Evolutionary conservation across 2,888 invertebrate species (phyloP).

Genomic region (Lordiphosa fenestrarum): DNA sequence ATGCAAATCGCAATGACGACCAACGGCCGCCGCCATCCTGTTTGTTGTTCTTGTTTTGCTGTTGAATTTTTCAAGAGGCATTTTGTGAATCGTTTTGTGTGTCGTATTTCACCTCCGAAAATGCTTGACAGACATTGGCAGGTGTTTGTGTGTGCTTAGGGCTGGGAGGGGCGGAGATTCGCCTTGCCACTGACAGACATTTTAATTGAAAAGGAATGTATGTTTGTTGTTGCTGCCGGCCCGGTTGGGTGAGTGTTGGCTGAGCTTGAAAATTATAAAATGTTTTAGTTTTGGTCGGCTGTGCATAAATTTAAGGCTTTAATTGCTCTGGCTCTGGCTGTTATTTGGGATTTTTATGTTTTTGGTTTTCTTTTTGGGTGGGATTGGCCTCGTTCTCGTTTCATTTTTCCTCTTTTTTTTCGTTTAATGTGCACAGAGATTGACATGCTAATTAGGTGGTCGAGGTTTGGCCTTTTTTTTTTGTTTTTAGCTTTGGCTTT

Average conservation of each 20-base stretch:
- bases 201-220: constrained; percentile 67
- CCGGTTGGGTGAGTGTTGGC: constrained; percentile 11
- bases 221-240: constrained; percentile 24
- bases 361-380: constrained; percentile 1
- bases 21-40: constrained; percentile 26
- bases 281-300: constrained; percentile 40
- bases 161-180: neutral
- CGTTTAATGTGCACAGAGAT: constrained; percentile 24
- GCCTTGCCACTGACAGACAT: constrained; percentile 51
- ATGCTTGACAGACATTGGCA: constrained; percentile 54
- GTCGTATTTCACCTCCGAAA: neutral
- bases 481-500: constrained; percentile 18
- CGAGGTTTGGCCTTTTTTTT: constrained; percentile 29
- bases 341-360: neutral
- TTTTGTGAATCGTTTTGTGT: constrained; percentile 63
- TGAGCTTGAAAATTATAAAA: constrained; percentile 42
- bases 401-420: constrained; percentile 1
- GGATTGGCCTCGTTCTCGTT: constrained; percentile 12
- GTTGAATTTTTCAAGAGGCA: constrained; percentile 71
- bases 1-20: constrained; percentile 64
- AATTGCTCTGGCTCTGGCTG: constrained; percentile 42
- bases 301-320: constrained; percentile 58
- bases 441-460: constrained; percentile 60
- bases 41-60: constrained; percentile 34
- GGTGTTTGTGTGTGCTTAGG: constrained; percentile 40